phyloP scores from a whole-genome alignment of 2,888 invertebrate species.

The Drosophila setosimentum region DNA sequence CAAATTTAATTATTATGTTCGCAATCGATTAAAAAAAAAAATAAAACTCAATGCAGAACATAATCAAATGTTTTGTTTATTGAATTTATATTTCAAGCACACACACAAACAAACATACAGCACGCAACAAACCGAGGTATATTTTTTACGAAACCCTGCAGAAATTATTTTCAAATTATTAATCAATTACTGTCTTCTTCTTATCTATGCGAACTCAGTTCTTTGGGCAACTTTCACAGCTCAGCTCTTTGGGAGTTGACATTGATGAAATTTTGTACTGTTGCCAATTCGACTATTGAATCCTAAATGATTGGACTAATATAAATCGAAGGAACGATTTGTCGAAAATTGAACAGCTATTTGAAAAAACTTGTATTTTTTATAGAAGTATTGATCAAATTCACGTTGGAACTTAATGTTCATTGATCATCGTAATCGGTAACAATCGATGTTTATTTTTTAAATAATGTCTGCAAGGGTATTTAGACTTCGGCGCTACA shows the following conservation, averaged over 20 bases:
- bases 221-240: neutral
- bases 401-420: neutral
- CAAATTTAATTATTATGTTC: slow-evolving; percentile 59
- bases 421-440: neutral
- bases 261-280: slow-evolving; percentile 3
- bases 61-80: slow-evolving; percentile 50
- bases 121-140: slow-evolving; percentile 26
- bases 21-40: slow-evolving; percentile 46
- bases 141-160: slow-evolving; percentile 32
- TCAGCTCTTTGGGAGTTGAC: neutral
- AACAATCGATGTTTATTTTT: neutral
- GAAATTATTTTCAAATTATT: neutral
- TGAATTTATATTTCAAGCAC: slow-evolving; percentile 34
- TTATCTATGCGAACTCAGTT: neutral
- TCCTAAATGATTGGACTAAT: neutral
- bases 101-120: slow-evolving; percentile 8
- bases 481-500: slow-evolving; percentile 38
- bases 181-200: neutral
- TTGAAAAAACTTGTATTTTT: neutral
- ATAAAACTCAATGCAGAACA: slow-evolving; percentile 51
- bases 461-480: slow-evolving; percentile 28
- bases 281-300: neutral
- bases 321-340: neutral
- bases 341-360: neutral
- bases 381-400: neutral